A percentile compares a stretch with the other conserved stretches of the same genome.
Conservation (phyloP, 2,113 vertebrate species). For the Mastomys natalensis region DNA sequence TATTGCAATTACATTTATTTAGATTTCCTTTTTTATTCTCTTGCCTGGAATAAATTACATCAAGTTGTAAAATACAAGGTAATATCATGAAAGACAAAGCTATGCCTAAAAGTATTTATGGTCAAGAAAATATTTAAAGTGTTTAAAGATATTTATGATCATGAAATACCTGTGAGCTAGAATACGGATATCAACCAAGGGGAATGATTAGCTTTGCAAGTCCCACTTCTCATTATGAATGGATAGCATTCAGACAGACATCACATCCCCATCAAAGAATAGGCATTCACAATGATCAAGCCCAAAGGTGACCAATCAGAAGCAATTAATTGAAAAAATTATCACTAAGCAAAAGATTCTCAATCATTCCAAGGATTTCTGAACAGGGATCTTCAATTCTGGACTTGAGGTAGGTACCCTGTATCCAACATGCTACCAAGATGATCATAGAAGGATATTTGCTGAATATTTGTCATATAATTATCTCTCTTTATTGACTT, state of each 20-base stretch:
- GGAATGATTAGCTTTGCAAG: background rate
- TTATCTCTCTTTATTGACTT: background rate
- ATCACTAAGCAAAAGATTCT: background rate
- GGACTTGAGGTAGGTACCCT: background rate
- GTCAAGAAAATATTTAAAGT: background rate
- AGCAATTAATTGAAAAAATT: background rate
- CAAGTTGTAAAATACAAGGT: background rate
- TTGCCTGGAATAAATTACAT: background rate
- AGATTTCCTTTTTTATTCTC: background rate
- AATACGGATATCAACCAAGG: background rate
- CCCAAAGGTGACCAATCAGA: background rate
- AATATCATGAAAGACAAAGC: background rate
- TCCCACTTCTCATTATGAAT: background rate
- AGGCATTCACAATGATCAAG: background rate
- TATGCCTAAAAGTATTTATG: background rate
- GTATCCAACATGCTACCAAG: background rate
- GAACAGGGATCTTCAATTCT: too few species aligned
- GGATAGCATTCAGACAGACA: background rate
- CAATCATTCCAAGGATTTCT: background rate
- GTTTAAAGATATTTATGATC: background rate
- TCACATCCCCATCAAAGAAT: background rate
- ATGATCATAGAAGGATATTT: too few species aligned
- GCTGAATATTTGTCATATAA: background rate
- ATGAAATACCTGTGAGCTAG: background rate
- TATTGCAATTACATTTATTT: background rate